A percentile compares a stretch with the other conserved stretches of the same genome.
Conservation (phyloP, 1,140 invertebrate genomes). For the Drosophila nannoptera region DNA sequence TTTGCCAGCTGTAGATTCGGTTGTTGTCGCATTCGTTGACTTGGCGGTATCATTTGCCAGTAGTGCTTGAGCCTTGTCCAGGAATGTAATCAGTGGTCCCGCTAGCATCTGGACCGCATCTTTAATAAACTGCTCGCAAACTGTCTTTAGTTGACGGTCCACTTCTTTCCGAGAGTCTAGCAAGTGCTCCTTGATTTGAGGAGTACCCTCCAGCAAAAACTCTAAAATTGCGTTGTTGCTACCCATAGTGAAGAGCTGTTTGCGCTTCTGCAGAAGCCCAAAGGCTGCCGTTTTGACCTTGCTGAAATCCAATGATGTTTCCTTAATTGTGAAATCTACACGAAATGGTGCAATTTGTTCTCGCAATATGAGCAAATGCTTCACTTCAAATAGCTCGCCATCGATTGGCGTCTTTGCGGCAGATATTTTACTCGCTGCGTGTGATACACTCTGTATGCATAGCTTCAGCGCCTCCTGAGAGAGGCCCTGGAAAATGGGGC, state of each 20-base stretch:
- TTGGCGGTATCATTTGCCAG: constrained; percentile 34
- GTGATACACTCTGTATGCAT: constrained; percentile 93
- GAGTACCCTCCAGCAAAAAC: constrained; percentile 93
- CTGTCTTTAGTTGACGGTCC: constrained; percentile 92
- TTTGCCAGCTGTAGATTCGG: constrained; percentile 38
- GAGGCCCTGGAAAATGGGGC: constrained; percentile 95
- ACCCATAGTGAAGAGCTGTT: constrained; percentile 91
- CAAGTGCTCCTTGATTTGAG: constrained; percentile 93
- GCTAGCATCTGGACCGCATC: constrained; percentile 88
- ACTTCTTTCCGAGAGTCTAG: constrained; percentile 97
- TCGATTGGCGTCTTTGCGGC: constrained; percentile 88
- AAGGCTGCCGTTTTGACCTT: constrained; percentile 92
- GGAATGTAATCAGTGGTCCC: constrained; percentile 85
- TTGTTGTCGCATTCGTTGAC: background rate
- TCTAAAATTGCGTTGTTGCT: constrained; percentile 95
- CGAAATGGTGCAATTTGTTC: constrained; percentile 99
- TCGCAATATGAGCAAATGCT: constrained; percentile 96
- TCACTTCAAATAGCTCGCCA: constrained; percentile 97
- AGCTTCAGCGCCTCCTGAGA: constrained; percentile 96
- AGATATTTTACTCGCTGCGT: constrained; percentile 86
- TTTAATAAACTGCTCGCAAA: constrained; percentile 95
- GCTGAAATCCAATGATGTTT: constrained; percentile 95
- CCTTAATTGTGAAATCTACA: constrained; percentile 95
- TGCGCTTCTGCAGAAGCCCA: constrained; percentile 90
- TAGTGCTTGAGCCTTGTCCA: constrained; percentile 84